These are phyloP conservation scores for Pygmarrhopalites habei DNA, from an alignment of 1,140 invertebrate species.

Conservation along the genomic window DNA sequence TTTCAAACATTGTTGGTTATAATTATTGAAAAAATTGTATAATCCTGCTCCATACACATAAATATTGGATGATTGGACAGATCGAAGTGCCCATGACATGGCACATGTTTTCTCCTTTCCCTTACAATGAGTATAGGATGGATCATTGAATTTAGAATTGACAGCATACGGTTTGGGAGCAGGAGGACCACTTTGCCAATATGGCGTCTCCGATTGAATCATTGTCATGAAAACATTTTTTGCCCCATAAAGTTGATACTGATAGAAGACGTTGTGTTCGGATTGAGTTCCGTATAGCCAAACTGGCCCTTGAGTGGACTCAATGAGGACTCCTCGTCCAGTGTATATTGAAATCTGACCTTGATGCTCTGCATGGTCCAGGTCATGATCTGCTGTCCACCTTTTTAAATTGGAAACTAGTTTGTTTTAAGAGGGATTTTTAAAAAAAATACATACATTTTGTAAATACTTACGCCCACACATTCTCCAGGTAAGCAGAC, in stretches of 20 bases:
- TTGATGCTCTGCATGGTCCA: conserved; percentile 27
- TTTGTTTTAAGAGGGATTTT: too few relatives aligned
- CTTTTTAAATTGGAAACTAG: too few relatives aligned
- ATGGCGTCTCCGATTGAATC: conserved; percentile 32
- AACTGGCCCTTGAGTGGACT: conserved; percentile 26
- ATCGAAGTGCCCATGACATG: conserved; percentile 21
- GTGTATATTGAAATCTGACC: conserved; percentile 30
- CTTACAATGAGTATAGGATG: conserved; percentile 26
- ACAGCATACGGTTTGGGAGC: conserved; percentile 29
- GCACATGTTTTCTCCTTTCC: conserved; percentile 1
- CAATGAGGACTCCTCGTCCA: conserved; percentile 32
- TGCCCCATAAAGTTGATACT: conserved; percentile 29
- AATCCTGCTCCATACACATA: conserved; percentile 35
- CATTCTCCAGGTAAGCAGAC: conserved; percentile 31
- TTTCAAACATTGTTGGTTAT: conserved; percentile 34
- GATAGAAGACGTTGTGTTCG: conserved; percentile 36
- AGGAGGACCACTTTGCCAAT: conserved; percentile 34
- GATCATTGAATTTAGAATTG: conserved; percentile 21
- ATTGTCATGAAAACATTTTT: conserved; percentile 37
- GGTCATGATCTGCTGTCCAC: conserved; percentile 36
- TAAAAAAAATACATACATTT: too few relatives aligned
- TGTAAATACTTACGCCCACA: too few relatives aligned
- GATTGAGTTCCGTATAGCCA: conserved; percentile 37
- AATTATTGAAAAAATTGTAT: conserved; percentile 38
- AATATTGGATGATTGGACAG: conserved; percentile 10